Evolutionary conservation across 2,888 invertebrate species (phyloP).

Genomic region (Sisyra nigra): DNA sequence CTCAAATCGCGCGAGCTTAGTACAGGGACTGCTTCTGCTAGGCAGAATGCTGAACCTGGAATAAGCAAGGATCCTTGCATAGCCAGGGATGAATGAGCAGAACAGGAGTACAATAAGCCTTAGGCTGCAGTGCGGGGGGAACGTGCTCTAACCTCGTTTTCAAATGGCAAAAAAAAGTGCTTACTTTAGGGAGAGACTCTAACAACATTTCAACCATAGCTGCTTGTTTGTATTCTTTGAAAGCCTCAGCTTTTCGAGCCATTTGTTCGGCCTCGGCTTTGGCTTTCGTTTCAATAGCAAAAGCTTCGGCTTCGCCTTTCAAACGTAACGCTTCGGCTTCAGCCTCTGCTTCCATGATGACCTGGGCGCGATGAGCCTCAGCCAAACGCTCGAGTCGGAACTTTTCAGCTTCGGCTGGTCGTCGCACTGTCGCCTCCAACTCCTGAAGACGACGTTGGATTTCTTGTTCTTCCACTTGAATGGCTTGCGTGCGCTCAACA

Average conservation of each 20-base stretch:
- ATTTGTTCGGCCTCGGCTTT: conserved; percentile 94
- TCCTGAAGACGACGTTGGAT: conserved; percentile 82
- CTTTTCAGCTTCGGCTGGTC: conserved; percentile 94
- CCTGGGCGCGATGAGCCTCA: conserved; percentile 75
- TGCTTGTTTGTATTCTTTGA: conserved; percentile 89
- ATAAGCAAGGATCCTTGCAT: too few species aligned
- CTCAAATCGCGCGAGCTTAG: too few species aligned
- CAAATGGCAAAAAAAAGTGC: not conserved
- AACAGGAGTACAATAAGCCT: too few species aligned
- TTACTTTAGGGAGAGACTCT: conserved; percentile 85
- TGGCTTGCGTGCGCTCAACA: conserved; percentile 83
- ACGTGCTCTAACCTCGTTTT: too few species aligned
- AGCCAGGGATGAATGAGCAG: too few species aligned
- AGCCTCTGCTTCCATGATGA: conserved; percentile 90
- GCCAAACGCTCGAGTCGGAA: conserved; percentile 80
- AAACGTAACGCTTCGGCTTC: conserved; percentile 80
- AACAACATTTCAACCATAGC: conserved; percentile 95
- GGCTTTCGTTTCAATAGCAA: conserved; percentile 85
- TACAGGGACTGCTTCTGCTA: too few species aligned
- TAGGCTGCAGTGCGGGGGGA: too few species aligned
- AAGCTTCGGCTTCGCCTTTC: conserved; percentile 82
- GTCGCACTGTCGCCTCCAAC: conserved; percentile 79
- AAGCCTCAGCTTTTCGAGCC: conserved; percentile 93
- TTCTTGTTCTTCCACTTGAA: conserved; percentile 56
- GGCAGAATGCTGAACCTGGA: too few species aligned